Evolutionary conservation across 2,888 invertebrate genomes (phyloP), one percentile per base, ranked within the genome.

Genomic region (Diarsia mendica): DNA sequence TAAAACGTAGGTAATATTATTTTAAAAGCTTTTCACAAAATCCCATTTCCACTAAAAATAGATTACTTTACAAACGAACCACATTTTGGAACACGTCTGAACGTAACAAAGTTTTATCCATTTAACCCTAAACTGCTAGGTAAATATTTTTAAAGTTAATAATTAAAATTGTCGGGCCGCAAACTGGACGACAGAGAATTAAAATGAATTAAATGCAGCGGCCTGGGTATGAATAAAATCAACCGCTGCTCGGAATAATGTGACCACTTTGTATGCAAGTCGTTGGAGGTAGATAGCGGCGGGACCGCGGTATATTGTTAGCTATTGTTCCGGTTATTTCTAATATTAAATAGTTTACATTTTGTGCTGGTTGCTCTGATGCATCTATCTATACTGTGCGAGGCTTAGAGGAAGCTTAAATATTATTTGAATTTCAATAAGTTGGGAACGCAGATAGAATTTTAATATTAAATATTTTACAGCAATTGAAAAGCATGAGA

Each of bases 141-240:
- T 70, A 78, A 82, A 82, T 79, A 83, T 82, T 81, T 80, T 85
- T 68, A 84, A 86, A 87, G 83, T 87, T 87, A 83, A 86, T 90
- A 89, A 90, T 90, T 90, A 86, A 89, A 90, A 87, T 88, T 77
- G 84, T 86, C 85, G 69, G 67, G 77, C 82, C 83, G 77, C 84
- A 82, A 79, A 85, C 78, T 76, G 78, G 79, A 74, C 74, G 74
- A 77, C 77, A 80, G 79, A 83, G 80, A 86, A 89, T 89, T 88
- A 84, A 87, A 88, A 89, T 87, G 82, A 88, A 89, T 89, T 87
- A 89, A 89, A 90, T 87, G 84, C 83, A 83, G 80, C 63, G 82
- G 69, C 69, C 80, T 67, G 63, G 82, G 72, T 82, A 87, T 86
- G 87, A 85, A 87, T 86, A 85, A 84, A 83, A 87, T 86, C 86